These are phyloP conservation scores for Urocyon cinereoargenteus DNA, from an alignment of 2,797 vertebrate species.

Conservation along the genomic window DNA sequence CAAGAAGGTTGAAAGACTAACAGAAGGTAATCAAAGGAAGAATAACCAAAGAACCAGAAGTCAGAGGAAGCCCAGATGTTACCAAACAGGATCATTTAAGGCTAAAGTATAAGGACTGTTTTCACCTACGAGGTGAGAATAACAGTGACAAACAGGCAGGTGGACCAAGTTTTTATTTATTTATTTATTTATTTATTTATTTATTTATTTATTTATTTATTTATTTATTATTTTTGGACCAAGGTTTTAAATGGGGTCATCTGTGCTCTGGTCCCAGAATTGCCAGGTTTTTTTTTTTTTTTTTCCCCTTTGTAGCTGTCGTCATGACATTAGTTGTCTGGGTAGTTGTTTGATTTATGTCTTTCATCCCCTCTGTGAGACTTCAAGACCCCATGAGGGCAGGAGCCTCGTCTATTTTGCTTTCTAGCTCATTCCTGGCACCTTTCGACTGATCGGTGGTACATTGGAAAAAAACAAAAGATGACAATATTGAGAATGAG, in stretches of 20 bases:
- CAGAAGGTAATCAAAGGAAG: not conserved
- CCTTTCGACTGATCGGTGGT: not conserved
- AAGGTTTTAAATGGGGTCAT: not conserved
- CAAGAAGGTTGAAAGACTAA: not conserved
- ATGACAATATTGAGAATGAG: too few relatives aligned
- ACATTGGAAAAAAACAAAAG: not conserved
- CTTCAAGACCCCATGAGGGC: not conserved
- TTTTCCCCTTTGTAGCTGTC: too few relatives aligned
- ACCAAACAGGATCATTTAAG: not conserved
- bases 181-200: too few relatives aligned
- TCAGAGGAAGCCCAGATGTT: not conserved
- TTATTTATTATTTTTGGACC: too few relatives aligned
- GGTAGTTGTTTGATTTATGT: not conserved
- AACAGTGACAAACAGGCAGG: not conserved
- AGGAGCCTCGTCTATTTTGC: not conserved
- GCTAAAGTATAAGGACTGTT: not conserved
- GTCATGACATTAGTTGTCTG: not conserved
- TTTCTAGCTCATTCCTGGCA: not conserved
- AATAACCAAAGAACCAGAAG: not conserved
- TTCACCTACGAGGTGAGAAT: not conserved
- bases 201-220: too few relatives aligned
- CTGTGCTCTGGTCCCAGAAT: not conserved
- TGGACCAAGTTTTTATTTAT: not conserved
- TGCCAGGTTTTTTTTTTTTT: not conserved
- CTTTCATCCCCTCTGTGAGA: not conserved